Base-by-base conservation (phyloP, 2,888 invertebrate genomes). In the Alentia gelatinosa region DNA sequence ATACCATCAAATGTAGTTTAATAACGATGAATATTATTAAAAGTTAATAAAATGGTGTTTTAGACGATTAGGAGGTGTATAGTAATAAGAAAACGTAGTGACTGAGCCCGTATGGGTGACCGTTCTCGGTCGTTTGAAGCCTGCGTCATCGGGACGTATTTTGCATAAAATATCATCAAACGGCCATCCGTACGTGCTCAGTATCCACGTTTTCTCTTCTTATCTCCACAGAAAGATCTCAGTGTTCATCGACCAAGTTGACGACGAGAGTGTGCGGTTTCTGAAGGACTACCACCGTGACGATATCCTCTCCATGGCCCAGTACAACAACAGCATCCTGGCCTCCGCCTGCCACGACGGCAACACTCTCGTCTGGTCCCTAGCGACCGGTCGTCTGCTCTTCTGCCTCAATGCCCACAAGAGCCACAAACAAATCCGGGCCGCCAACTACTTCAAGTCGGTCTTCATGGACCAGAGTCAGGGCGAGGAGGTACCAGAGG, bases 281-380 rank as follows among this genome's bases (percentile, higher is more conserved):
- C 39, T 93, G 37, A 63, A 63, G 35, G 91, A 91, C 12, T 39
- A 97, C 33, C 98, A 98, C 96, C 96, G 97, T 0, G 98, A 98
- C 93, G 98, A 98, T 95, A 97, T 98, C 92, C 97, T 97, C 42
- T 97, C 97, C 0, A 97, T 97, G 68, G 97, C 97, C 0, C 97
- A 97, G 90, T 91, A 94, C 33, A 92, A 93, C 63, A 94, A 95
- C n/a, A 94, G 93, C 84, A 93, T 95, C 40, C 93, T 95, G 5
- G 95, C 94, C 3, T 94, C 98, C 0, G 97, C 97, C 92, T 97
- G 97, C 19, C 98, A 98, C 95, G 97, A 97, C 93, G 98, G 98
- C 0, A 98, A 98, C 95, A 96, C 98, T 86, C 96, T 98, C 37
- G 97, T 98, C 93, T 98, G 98, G 98, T 97, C 97, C 93, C 96